Evolutionary conservation across 2,797 vertebrate species (phyloP).

Genomic region (Chromis chromis): DNA sequence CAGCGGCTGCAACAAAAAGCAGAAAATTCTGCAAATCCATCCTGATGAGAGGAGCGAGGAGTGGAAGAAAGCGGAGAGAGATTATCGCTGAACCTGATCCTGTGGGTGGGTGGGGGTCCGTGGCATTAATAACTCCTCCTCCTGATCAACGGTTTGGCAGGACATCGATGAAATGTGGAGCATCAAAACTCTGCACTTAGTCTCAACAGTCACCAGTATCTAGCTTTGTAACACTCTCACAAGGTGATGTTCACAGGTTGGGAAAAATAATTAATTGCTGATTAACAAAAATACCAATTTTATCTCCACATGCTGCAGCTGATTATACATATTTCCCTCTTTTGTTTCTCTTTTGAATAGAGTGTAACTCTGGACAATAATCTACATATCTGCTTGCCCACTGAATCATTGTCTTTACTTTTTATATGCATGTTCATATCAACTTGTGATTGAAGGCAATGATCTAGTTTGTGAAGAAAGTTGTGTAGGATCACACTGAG

Average conservation of each 20-base stretch:
- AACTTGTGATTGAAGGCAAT: not conserved
- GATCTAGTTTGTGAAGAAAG: not conserved
- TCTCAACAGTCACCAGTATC: not conserved
- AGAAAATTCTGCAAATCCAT: conserved; percentile 68
- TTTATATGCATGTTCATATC: not conserved
- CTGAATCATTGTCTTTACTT: not conserved
- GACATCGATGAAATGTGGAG: conserved; percentile 25
- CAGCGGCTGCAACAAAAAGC: conserved; percentile 61
- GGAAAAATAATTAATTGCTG: too few species aligned
- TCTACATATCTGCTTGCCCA: too few species aligned
- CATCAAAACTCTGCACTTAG: not conserved
- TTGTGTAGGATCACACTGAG: not conserved
- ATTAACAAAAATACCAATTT: not conserved
- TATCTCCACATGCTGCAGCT: not conserved
- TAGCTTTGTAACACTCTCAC: too few species aligned
- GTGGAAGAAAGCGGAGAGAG: not conserved
- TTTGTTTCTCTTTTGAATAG: too few species aligned
- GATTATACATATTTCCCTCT: not conserved
- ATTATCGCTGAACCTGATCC: not conserved
- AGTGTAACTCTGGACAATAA: too few species aligned
- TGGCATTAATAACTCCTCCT: conserved; percentile 49
- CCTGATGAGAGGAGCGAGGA: conserved; percentile 1
- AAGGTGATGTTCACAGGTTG: too few species aligned
- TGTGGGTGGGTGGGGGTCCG: not conserved
- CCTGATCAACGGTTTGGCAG: conserved; percentile 31